Evolutionary conservation across 2,888 invertebrate genomes (phyloP), one percentile per base, ranked within the genome.

Genomic region (Steinernema scapterisci): DNA sequence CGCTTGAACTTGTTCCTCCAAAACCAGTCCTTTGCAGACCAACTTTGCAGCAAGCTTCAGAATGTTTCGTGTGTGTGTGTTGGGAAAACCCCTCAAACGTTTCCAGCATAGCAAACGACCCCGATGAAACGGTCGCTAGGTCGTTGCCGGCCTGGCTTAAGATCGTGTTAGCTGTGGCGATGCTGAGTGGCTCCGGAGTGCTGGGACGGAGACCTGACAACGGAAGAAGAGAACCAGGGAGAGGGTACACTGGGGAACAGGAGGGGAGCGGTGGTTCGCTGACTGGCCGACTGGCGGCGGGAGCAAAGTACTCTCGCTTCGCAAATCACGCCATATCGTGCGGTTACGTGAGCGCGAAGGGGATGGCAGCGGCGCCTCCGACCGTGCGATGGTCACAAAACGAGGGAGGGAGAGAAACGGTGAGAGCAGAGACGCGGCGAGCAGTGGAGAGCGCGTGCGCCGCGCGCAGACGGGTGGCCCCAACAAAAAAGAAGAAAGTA

Each of bases 261-360:
- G 63, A 63, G 21, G 23, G 38, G 54, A 25, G 54, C 16, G 84
- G 84, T 11, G 76, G 71, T 19, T 75, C 76, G 9, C 83, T 83
- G 19, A 72, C 71, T 0, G 82, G 51, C 38, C 38, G 38, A 38
- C 38, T 38, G 38, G 73, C 85, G 83, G 5, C 75, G 76, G 38
- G 85, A 78, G 70, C 85, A 85, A 63, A 63, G 63, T 63, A 63
- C 63, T 54, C 54, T 19, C 63, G 21, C 21, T 13, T 23, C 63
- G 63, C n/a, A 63, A 63, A 63, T 63, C 63, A 63, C 63, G 63
- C 63, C 63, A 63, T 63, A 63, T 63, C 63, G 63, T 63, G 16
- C 63, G 63, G 31, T 63, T 63, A 63, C 13, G 48, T 48, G 48
- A 27, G 63, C 27, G 63, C 21, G 31, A 27, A 23, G 13, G 38